These are phyloP conservation scores for Phoeniculus purpureus DNA, from an alignment of 2,797 vertebrate species.

Conservation along the genomic window DNA sequence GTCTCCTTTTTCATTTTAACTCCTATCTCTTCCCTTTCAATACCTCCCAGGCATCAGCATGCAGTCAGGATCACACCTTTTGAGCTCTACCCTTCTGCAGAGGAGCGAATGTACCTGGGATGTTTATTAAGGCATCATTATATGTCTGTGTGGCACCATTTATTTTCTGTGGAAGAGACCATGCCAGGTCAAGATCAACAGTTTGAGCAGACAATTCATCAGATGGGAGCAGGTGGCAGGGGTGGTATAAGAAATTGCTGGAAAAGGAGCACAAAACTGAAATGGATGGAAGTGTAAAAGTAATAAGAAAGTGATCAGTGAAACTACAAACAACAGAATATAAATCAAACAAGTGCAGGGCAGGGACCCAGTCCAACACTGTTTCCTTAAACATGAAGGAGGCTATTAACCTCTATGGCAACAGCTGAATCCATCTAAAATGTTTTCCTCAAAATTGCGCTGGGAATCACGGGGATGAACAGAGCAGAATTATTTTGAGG, in stretches of 20 bases:
- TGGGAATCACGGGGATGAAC: neutral
- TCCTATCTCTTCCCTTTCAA: neutral
- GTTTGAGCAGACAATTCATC: conserved; percentile 75
- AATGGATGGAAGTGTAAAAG: conserved; percentile 74
- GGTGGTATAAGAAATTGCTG: conserved; percentile 59
- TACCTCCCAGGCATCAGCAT: neutral
- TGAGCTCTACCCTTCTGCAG: conserved; percentile 18
- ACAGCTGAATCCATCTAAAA: neutral
- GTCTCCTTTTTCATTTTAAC: neutral
- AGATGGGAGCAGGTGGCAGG: conserved; percentile 72
- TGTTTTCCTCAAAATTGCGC: neutral
- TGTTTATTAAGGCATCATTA: conserved; percentile 76
- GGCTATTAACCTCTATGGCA: neutral
- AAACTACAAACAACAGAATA: conserved; percentile 65
- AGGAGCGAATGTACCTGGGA: conserved; percentile 32
- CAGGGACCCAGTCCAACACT: conserved; percentile 15
- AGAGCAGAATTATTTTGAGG: neutral
- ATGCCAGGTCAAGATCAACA: conserved; percentile 73
- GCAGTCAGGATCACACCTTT: neutral
- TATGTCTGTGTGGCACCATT: conserved; percentile 65
- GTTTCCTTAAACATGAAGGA: conserved; percentile 18
- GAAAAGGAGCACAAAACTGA: conserved; percentile 60
- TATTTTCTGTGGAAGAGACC: conserved; percentile 71
- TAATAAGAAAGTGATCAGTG: conserved; percentile 80
- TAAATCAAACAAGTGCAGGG: conserved; percentile 68